Percentiles rank a stretch among this genome's conserved stretches.
These are phyloP conservation scores for Mythimna impura DNA, from an alignment of 2,888 invertebrate species.

Conservation along the genomic window DNA sequence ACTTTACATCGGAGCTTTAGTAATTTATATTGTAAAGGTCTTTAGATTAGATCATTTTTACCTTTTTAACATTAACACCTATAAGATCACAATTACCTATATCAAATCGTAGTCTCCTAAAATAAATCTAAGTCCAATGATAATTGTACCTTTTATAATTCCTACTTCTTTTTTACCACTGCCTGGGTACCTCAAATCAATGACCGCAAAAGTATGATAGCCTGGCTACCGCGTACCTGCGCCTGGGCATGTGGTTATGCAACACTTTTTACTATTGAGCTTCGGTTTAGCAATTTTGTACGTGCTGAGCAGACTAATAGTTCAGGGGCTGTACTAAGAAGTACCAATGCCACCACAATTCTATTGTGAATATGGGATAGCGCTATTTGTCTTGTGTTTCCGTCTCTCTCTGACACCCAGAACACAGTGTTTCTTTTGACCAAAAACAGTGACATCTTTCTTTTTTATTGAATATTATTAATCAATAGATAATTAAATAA, in stretches of 20 bases:
- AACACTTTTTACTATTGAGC: constrained; percentile 64
- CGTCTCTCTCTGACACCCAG: background rate
- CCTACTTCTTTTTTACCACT: background rate
- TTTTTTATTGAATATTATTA: no score
- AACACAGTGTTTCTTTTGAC: no score
- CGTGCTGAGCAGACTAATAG: constrained; percentile 65
- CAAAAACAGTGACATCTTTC: no score
- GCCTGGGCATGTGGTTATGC: constrained; percentile 58
- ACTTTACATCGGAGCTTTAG: no score
- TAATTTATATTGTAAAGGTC: no score
- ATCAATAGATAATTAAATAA: no score
- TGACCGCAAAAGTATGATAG: constrained; percentile 52
- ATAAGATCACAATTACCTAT: background rate
- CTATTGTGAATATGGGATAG: background rate
- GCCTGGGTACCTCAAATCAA: constrained; percentile 5
- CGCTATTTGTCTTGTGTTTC: background rate
- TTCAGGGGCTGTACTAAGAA: constrained; percentile 3
- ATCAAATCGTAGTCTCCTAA: background rate
- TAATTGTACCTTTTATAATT: background rate
- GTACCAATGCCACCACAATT: background rate
- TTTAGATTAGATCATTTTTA: no score
- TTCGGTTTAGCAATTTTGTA: constrained; percentile 58
- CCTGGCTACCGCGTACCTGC: constrained; percentile 36
- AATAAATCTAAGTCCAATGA: background rate
- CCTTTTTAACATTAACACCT: background rate